A percentile compares a stretch with the other conserved stretches of the same genome.
Conservation (phyloP, 2,797 vertebrate genomes). For the Dromococcyx pavoninus region DNA sequence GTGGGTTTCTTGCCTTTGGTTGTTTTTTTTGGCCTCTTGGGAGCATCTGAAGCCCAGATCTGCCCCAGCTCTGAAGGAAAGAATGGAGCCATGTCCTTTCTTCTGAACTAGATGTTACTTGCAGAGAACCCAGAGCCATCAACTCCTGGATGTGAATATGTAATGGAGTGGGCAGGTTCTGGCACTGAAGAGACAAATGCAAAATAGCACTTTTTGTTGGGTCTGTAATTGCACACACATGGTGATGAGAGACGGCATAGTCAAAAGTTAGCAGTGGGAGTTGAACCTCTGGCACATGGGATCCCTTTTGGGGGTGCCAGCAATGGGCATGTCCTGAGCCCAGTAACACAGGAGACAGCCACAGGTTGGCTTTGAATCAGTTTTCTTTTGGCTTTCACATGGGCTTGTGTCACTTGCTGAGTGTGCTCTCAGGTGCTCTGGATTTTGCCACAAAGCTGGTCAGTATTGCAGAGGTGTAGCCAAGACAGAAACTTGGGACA, state of each 20-base stretch:
- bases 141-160: background rate
- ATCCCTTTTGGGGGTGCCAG: background rate
- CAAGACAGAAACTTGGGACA: background rate
- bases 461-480: accelerated
- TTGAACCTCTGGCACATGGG: background rate
- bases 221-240: background rate
- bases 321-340: accelerated
- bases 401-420: background rate
- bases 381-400: accelerated
- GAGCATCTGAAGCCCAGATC: background rate
- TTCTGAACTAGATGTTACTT: background rate
- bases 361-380: background rate
- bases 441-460: background rate
- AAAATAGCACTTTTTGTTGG: background rate
- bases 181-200: background rate
- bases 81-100: background rate
- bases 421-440: accelerated
- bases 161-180: background rate
- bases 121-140: background rate
- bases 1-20: background rate
- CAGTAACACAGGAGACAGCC: background rate
- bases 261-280: background rate
- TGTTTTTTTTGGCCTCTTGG: background rate
- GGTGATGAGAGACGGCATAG: background rate
- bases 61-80: background rate